Evolutionary conservation across 2,888 invertebrate species (phyloP), one percentile per base, ranked within the genome.

Genomic region (Elmis aenea): DNA sequence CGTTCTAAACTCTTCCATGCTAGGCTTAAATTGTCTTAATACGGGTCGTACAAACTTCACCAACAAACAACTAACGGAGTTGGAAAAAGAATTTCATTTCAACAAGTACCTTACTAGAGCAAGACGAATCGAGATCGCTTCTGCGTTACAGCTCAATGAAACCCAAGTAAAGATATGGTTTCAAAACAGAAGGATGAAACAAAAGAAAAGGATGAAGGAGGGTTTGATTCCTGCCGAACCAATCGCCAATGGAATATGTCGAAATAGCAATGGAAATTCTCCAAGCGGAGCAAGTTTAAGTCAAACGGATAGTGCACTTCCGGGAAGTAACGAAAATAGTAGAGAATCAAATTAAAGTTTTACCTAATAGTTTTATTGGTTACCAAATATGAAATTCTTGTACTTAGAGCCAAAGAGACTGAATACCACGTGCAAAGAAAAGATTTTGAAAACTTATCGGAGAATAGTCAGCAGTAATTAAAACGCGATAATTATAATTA

Each of bases 31-130:
- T 46, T 71, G 71, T 42, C 60, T 75, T 49, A 89, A 88, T 72
- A 89, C 91, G 8, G 95, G 95, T 18, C 77, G 99, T 33, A 99
- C 99, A 21, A 99, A 99, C 73, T 99, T 99, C 74, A 96, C 96
- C 51, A 99, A 97, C 71, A 97, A 97, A 70, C 99, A 99, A 68
- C 80, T 99, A 47, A 99, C 97, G 2, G 99, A 99, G 69, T 76
- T 99, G 50, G 99, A 99, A 68, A 99, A 99, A 66, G 97, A 99
- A 69, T 99, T 97, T 72, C 97, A 97, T 69, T 97, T 95, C 72
- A 96, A 96, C 74, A 96, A 95, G 71, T 99, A 99, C 74, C 79
- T 99, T 59, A 99, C 97, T 21, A 74, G 97, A 53, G 96, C 95
- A 21, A 75, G 97, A 50, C 78, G 99, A 56, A 96, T 97, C 65